Conservation (phyloP, 2,888 invertebrate genomes). For the Choreutis nemorana region DNA sequence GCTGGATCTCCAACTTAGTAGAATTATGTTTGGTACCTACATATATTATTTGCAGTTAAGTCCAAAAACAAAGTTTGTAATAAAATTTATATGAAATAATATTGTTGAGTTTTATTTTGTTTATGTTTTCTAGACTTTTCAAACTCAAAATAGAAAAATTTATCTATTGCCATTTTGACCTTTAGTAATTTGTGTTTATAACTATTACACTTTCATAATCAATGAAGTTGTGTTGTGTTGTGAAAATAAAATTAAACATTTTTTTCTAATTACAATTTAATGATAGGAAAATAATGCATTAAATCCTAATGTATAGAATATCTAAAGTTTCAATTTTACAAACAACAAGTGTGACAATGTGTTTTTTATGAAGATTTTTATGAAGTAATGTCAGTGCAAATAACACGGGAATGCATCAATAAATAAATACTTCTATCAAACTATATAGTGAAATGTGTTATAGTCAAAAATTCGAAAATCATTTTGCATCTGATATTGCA, state of each 20-base stretch:
- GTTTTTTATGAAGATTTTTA: conserved; percentile 29
- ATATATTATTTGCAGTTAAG: conserved; percentile 61
- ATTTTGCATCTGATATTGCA: conserved; percentile 59
- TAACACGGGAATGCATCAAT: conserved; percentile 34
- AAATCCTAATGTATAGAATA: conserved; percentile 56
- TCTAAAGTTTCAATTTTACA: conserved; percentile 52
- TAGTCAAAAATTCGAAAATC: conserved; percentile 12
- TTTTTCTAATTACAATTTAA: conserved; percentile 38
- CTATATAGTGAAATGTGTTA: conserved; percentile 19
- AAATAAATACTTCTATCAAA: conserved; percentile 25
- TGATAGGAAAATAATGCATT: conserved; percentile 61
- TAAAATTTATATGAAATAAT: conserved; percentile 59
- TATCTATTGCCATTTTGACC: too few species aligned
- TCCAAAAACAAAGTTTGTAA: conserved; percentile 57
- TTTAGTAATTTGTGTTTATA: too few species aligned
- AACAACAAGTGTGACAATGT: conserved; percentile 27
- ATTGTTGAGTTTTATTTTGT: conserved; percentile 19
- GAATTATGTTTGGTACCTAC: conserved; percentile 48
- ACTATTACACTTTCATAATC: too few species aligned
- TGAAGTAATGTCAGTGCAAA: conserved; percentile 31
- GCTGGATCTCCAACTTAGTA: conserved; percentile 39
- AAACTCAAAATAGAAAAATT: conserved; percentile 15
- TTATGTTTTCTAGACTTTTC: conserved; percentile 11
- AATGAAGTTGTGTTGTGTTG: too few species aligned
- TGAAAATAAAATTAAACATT: conserved; percentile 6